phyloP scores from a whole-genome alignment of 2,113 vertebrate genomes.

The Brachyhypopomus gauderio region DNA sequence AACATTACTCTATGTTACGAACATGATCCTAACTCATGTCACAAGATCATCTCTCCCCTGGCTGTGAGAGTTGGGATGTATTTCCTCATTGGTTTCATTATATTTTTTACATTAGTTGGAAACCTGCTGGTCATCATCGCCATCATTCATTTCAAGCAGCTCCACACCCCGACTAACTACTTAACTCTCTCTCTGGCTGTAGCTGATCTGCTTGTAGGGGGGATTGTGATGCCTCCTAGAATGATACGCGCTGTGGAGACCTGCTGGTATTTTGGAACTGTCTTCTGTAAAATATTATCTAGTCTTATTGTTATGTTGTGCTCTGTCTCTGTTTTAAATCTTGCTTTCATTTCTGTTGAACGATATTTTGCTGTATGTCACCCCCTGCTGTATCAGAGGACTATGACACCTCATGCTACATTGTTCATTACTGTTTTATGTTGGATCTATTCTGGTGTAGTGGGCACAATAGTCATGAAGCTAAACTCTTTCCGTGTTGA shows the following conservation, averaged over 20 bases:
- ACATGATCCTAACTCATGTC: constrained; percentile 72
- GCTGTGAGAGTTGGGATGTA: constrained; percentile 70
- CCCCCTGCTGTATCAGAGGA: constrained; percentile 47
- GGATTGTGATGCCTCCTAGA: constrained; percentile 80
- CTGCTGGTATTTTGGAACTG: constrained; percentile 80
- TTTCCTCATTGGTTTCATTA: constrained; percentile 68
- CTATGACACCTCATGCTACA: constrained; percentile 29
- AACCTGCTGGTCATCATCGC: constrained; percentile 81
- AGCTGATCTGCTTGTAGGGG: constrained; percentile 77
- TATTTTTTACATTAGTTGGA: constrained; percentile 74
- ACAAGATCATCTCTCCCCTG: constrained; percentile 68
- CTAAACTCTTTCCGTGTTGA: constrained; percentile 76
- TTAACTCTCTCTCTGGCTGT: constrained; percentile 80
- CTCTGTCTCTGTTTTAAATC: constrained; percentile 79
- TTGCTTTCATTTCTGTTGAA: constrained; percentile 80
- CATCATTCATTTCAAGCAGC: constrained; percentile 79
- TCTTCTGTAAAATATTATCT: constrained; percentile 81
- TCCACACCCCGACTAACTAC: constrained; percentile 81
- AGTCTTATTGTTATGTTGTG: constrained; percentile 77
- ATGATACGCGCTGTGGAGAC: constrained; percentile 80
- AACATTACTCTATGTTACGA: constrained; percentile 63
- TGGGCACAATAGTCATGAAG: constrained; percentile 68
- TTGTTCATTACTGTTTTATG: constrained; percentile 36
- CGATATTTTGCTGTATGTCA: constrained; percentile 69
- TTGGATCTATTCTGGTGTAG: constrained; percentile 44